A percentile compares a stretch with the other conserved stretches of the same genome.
These are phyloP conservation scores for Pipa parva DNA, from an alignment of 2,113 vertebrate genomes.

Conservation along the genomic window DNA sequence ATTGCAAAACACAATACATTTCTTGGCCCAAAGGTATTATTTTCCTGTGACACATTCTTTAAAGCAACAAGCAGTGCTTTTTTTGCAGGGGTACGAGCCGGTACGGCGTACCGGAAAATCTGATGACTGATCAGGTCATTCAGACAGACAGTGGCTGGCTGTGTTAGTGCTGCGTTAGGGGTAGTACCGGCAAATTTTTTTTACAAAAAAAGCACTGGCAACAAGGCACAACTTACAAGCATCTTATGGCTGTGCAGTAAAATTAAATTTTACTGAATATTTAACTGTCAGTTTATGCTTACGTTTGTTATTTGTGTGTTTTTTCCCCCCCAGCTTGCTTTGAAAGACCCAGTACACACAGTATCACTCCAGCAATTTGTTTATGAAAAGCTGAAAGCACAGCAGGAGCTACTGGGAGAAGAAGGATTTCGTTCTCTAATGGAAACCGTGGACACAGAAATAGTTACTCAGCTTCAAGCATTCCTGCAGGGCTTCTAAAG, in stretches of 20 bases:
- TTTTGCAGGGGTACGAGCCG: too few relatives aligned
- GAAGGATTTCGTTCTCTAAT: slow-evolving; percentile 86
- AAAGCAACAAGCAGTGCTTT: not conserved
- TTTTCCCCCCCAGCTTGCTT: slow-evolving; percentile 73
- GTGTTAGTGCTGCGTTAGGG: too few relatives aligned
- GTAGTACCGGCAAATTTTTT: too few relatives aligned
- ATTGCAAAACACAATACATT: not conserved
- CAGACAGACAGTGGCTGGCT: too few relatives aligned
- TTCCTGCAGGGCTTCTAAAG: slow-evolving; percentile 82
- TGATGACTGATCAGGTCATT: too few relatives aligned
- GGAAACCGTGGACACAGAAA: slow-evolving; percentile 94
- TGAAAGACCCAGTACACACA: slow-evolving; percentile 90
- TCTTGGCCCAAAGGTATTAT: not conserved
- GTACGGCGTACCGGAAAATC: too few relatives aligned
- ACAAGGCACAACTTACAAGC: not conserved
- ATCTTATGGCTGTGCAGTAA: not conserved
- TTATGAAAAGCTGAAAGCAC: slow-evolving; percentile 94
- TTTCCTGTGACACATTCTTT: not conserved
- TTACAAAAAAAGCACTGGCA: too few relatives aligned
- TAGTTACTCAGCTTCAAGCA: slow-evolving; percentile 87
- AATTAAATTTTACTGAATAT: not conserved
- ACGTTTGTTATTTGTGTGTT: slow-evolving; percentile 31
- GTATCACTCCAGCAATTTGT: slow-evolving; percentile 89
- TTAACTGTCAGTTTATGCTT: not conserved
- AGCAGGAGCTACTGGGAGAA: slow-evolving; percentile 84